Evolutionary conservation across 2,113 vertebrate species (phyloP).

Genomic region (Myiozetetes cayanensis): DNA sequence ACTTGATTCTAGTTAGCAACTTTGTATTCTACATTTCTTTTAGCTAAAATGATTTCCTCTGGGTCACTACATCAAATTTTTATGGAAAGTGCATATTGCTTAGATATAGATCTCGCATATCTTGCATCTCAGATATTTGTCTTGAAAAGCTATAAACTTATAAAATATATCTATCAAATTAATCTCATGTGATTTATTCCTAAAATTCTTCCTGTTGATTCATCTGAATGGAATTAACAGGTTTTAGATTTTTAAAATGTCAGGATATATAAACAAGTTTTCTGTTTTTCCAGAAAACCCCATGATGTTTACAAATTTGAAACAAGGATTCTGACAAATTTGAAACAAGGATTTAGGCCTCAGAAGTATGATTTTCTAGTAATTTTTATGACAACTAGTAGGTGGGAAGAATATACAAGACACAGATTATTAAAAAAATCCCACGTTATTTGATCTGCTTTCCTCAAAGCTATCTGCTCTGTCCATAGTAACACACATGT

Average conservation of each 20-base stretch:
- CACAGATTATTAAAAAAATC: neutral
- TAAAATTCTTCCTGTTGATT: neutral
- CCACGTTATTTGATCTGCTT: neutral
- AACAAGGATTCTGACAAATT: neutral
- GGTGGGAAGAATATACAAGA: neutral
- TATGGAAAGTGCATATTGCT: neutral
- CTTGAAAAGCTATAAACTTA: neutral
- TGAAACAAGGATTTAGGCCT: neutral
- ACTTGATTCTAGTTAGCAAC: neutral
- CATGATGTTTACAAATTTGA: neutral
- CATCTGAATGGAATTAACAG: neutral
- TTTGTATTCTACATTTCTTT: neutral
- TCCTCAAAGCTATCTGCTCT: neutral
- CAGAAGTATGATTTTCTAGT: neutral
- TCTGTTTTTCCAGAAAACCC: neutral
- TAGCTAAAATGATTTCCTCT: neutral
- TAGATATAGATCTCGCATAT: neutral
- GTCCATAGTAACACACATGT: fast-evolving
- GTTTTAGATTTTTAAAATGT: neutral
- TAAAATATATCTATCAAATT: neutral
- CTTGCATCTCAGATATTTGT: neutral
- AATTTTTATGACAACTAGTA: neutral
- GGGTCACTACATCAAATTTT: neutral
- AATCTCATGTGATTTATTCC: neutral
- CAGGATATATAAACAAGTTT: neutral